phyloP scores from a whole-genome alignment of 2,113 vertebrate species.

The Platichthys flesus region DNA sequence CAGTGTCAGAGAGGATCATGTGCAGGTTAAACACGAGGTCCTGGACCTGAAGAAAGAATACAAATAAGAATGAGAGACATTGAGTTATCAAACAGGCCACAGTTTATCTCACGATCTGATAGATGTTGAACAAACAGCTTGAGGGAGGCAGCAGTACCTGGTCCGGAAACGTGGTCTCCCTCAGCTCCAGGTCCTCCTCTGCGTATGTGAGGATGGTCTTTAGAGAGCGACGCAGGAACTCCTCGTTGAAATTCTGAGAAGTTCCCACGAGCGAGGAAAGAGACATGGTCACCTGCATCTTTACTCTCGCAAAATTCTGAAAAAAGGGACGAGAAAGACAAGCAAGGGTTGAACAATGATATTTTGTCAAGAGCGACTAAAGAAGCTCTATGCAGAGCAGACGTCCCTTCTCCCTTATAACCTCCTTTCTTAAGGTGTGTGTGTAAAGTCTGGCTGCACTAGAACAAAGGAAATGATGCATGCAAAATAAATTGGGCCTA shows the following conservation, averaged over 20 bases:
- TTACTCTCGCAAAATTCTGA: conserved; percentile 98
- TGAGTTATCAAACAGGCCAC: background rate
- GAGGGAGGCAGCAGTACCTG: conserved; percentile 82
- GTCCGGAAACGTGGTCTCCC: conserved; percentile 96
- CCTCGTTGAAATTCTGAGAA: conserved; percentile 98
- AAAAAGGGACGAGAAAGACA: conserved; percentile 16
- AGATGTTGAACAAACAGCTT: background rate
- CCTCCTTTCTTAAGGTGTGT: background rate
- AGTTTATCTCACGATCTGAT: too few species aligned
- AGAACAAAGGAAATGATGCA: conserved; percentile 12
- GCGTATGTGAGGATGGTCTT: conserved; percentile 97
- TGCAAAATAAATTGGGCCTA: background rate
- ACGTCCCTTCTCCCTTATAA: background rate
- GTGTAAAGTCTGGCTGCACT: background rate
- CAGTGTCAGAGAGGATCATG: conserved; percentile 98
- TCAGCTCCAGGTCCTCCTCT: conserved; percentile 94
- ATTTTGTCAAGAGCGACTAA: background rate
- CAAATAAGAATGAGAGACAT: background rate
- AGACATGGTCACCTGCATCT: conserved; percentile 99
- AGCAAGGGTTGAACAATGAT: background rate
- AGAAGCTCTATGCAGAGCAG: background rate
- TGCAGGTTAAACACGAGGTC: conserved; percentile 98
- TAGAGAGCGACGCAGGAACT: conserved; percentile 93
- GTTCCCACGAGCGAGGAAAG: conserved; percentile 97
- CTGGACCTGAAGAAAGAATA: conserved; percentile 86